phyloP scores from a whole-genome alignment of 2,888 invertebrate genomes.

The Campoplex capitator region DNA sequence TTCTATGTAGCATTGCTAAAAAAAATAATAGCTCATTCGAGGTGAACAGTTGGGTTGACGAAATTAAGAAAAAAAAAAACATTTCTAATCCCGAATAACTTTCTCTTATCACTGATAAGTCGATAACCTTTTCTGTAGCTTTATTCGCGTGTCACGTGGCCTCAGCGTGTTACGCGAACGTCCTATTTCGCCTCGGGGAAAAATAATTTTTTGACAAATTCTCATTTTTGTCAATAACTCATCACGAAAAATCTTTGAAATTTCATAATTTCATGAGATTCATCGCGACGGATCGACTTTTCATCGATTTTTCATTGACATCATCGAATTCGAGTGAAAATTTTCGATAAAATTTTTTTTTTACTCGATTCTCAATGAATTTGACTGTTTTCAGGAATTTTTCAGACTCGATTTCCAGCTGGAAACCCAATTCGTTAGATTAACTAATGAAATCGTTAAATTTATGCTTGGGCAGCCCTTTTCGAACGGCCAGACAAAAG shows the following conservation, averaged over 20 bases:
- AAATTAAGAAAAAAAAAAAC: background rate
- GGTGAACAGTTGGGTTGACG: background rate
- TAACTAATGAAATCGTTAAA: background rate
- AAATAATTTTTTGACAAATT: background rate
- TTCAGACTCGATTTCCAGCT: too few species aligned
- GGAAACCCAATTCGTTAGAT: too few species aligned
- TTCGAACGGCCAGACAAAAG: background rate
- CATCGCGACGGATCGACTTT: background rate
- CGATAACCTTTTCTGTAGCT: constrained; percentile 67
- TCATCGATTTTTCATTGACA: too few species aligned
- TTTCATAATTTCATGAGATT: background rate
- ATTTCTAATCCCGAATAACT: constrained; percentile 56
- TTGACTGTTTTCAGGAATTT: too few species aligned
- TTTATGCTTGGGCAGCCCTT: background rate
- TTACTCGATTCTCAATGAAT: background rate
- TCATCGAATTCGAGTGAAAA: too few species aligned
- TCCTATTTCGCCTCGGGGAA: constrained; percentile 25
- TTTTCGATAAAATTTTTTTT: too few species aligned
- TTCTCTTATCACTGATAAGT: constrained; percentile 63
- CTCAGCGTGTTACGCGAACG: constrained; percentile 56
- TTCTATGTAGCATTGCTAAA: background rate
- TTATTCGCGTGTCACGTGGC: constrained; percentile 49
- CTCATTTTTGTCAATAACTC: background rate
- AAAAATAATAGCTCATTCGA: constrained; percentile 7
- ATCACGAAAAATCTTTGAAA: background rate